Evolutionary conservation across 2,888 invertebrate genomes (phyloP).

Genomic region (Apodemia zela): DNA sequence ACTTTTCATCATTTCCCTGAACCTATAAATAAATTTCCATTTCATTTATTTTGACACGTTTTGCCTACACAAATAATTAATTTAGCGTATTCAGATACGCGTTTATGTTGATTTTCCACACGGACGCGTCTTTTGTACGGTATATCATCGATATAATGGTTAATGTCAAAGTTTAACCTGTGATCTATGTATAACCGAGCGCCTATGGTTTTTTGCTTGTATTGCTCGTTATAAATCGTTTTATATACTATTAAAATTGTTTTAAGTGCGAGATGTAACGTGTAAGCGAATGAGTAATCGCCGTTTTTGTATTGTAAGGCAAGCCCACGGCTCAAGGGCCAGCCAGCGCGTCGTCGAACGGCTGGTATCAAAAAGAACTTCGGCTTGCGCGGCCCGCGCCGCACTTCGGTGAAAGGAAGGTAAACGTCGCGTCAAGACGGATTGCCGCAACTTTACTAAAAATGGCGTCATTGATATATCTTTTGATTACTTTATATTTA

Average conservation of each 20-base stretch:
- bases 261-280: not conserved
- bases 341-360: constrained; percentile 60
- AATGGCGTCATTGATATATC: constrained; percentile 75
- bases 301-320: constrained; percentile 36
- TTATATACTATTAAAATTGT: not conserved
- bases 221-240: not conserved
- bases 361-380: constrained; percentile 31
- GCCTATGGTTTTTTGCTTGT: not conserved
- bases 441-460: constrained; percentile 74
- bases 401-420: constrained; percentile 71
- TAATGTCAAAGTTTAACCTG: constrained; percentile 46
- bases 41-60: constrained; percentile 26
- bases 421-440: constrained; percentile 65
- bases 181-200: not conserved
- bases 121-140: constrained; percentile 49
- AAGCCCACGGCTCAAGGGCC: constrained; percentile 43
- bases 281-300: constrained; percentile 29
- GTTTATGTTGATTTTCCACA: constrained; percentile 5
- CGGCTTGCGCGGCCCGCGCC: constrained; percentile 37
- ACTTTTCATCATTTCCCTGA: constrained; percentile 42
- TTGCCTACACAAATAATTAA: constrained; percentile 3
- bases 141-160: constrained; percentile 48
- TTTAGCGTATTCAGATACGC: not conserved
- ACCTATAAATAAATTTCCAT: constrained; percentile 29
- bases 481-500: constrained; percentile 62